Conservation (phyloP, 2,797 vertebrate species). For the Gobio occitaniae region DNA sequence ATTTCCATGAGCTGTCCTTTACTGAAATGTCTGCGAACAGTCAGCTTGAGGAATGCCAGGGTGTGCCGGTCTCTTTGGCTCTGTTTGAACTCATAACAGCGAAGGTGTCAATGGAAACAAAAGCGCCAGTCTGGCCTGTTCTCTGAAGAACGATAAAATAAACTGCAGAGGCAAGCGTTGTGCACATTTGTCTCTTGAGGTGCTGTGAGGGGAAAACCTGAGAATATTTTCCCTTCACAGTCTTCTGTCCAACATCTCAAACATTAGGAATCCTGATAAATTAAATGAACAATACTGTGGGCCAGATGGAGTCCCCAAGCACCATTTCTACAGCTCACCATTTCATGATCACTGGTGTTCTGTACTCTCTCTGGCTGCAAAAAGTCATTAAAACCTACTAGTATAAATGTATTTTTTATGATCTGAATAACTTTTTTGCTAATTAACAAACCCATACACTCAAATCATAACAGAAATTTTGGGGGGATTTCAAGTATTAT, state of each 20-base stretch:
- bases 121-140: slow-evolving; percentile 34
- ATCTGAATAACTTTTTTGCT: too few relatives aligned
- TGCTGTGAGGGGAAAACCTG: slow-evolving; percentile 21
- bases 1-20: slow-evolving; percentile 60
- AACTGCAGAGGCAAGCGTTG: slow-evolving; percentile 24
- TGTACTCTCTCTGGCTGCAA: too few relatives aligned
- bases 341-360: too few relatives aligned
- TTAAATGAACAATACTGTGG: slow-evolving; percentile 16
- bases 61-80: slow-evolving; percentile 57
- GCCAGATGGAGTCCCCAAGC: not conserved
- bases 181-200: slow-evolving; percentile 29
- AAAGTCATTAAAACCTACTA: too few relatives aligned
- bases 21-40: slow-evolving; percentile 45
- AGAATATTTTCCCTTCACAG: slow-evolving; percentile 41
- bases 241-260: slow-evolving; percentile 10
- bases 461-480: slow-evolving; percentile 24
- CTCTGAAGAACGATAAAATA: slow-evolving; percentile 45
- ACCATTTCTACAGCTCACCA: not conserved
- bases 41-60: slow-evolving; percentile 54
- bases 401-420: too few relatives aligned
- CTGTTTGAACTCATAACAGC: slow-evolving; percentile 42
- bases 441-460: too few relatives aligned
- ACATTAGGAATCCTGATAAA: slow-evolving; percentile 32
- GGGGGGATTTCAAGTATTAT: not conserved
- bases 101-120: slow-evolving; percentile 49